Evolutionary conservation across 2,888 invertebrate species (phyloP), one percentile per base, ranked within the genome.

Genomic region (Pasiphila rectangulata): DNA sequence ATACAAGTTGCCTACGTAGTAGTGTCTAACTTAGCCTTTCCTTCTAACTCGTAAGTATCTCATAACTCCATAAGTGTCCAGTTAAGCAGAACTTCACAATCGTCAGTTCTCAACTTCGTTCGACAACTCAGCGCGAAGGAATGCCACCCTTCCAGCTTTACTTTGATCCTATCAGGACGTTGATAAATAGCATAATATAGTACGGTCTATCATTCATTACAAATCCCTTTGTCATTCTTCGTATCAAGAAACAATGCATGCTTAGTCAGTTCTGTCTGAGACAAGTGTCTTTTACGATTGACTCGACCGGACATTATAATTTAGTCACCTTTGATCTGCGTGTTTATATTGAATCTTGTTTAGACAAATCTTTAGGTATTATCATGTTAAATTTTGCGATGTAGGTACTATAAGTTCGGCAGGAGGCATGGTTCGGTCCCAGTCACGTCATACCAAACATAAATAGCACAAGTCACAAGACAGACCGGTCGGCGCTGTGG

Each of bases 401-500:
- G 30, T 17, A n/a, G n/a, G n/a, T n/a, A 24, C 30, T 30, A 5
- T 32, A 41, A 24, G 40, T 29, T 27, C 13, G 23, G 34, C 16
- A 27, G 34, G 17, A 43, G 12, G 44, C 34, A 19, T 41, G 32
- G 32, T 48, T 44, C 17, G 37, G 39, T 39, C 35, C 21, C 30
- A 51, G 62, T 70, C 68, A 66, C 64, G 67, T 69, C 70, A 72
- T 62, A 61, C 54, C 54, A 69, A 67, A 69, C 73, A 71, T 67
- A 78, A 78, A 78, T 78, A 79, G 77, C 75, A 67, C 74, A 65
- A 84, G 83, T 85, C 85, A 83, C 80, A 80, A 83, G 86, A 85
- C 83, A 84, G 86, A 84, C 85, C 74, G 64, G 68, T 71, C 70
- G 83, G 57, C 56, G 54, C 53, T 37, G 27, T 30, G 47, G 77